Percentiles rank a stretch among this genome's conserved stretches.
phyloP scores from a whole-genome alignment of 2,888 invertebrate genomes.

The Drosophila suboccidentalis region DNA sequence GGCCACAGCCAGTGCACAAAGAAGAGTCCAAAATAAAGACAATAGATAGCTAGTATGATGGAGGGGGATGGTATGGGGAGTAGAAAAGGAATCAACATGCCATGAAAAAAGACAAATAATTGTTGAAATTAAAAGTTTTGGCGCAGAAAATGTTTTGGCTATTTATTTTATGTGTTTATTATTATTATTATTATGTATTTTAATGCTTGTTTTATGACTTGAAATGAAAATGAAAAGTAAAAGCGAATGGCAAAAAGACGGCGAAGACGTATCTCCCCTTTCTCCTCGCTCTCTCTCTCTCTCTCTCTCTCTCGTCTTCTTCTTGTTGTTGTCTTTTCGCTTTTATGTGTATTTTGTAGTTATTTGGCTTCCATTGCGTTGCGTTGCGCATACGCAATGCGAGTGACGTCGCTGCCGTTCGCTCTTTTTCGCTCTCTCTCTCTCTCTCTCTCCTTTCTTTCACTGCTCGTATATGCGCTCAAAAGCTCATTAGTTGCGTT shows the following conservation, averaged over 20 bases:
- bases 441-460: slow-evolving; percentile 15
- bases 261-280: background rate
- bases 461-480: slow-evolving; percentile 16
- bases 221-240: slow-evolving; percentile 62
- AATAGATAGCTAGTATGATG: no score
- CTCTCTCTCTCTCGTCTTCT: background rate
- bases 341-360: slow-evolving; percentile 30
- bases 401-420: slow-evolving; percentile 11
- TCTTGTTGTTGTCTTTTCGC: slow-evolving; percentile 43
- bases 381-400: slow-evolving; percentile 63
- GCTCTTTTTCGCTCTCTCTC: slow-evolving; percentile 12
- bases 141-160: slow-evolving; percentile 43
- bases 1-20: slow-evolving; percentile 19
- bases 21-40: slow-evolving; percentile 13
- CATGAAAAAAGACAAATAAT: slow-evolving; percentile 58
- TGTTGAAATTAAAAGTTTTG: slow-evolving; percentile 67
- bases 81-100: slow-evolving; percentile 46
- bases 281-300: background rate
- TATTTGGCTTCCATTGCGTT: slow-evolving; percentile 50
- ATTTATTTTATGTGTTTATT: slow-evolving; percentile 42
- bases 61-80: background rate
- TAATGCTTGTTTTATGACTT: slow-evolving; percentile 38
- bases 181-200: slow-evolving; percentile 41
- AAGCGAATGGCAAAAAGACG: slow-evolving; percentile 41
- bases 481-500: slow-evolving; percentile 40